These are phyloP conservation scores for Vesta saturnalis DNA, from an alignment of 2,888 invertebrate species.

Conservation along the genomic window DNA sequence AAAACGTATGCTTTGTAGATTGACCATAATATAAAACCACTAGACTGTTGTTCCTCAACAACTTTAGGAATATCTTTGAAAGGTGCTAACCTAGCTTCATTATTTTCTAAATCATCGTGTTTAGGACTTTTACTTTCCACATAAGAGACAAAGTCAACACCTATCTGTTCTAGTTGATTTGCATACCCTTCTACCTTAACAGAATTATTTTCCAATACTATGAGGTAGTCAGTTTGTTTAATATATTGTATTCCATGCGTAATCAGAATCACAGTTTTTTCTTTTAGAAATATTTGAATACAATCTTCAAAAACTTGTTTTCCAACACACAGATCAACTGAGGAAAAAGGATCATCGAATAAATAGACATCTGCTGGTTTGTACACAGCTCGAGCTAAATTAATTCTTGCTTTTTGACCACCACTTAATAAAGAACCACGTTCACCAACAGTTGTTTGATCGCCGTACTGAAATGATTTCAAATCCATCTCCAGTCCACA, in stretches of 20 bases:
- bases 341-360: slow-evolving; percentile 82
- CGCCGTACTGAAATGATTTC: slow-evolving; percentile 67
- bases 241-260: slow-evolving; percentile 78
- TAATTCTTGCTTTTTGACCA: slow-evolving; percentile 83
- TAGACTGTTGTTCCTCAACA: neutral
- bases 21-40: neutral
- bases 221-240: slow-evolving; percentile 65
- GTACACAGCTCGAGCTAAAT: slow-evolving; percentile 81
- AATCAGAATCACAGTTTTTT: slow-evolving; percentile 72
- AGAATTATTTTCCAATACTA: slow-evolving; percentile 66
- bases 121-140: neutral
- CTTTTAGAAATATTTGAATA: slow-evolving; percentile 66
- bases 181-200: slow-evolving; percentile 28
- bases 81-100: too few relatives aligned
- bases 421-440: slow-evolving; percentile 81
- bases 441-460: slow-evolving; percentile 71
- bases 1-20: neutral
- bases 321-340: slow-evolving; percentile 82
- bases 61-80: neutral
- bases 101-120: neutral
- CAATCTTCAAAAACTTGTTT: slow-evolving; percentile 80
- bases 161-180: neutral
- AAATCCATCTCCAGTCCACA: slow-evolving; percentile 74
- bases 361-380: slow-evolving; percentile 79
- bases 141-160: neutral